Evolutionary conservation across 2,113 vertebrate genomes (phyloP), one percentile per base, ranked within the genome.

Genomic region (Nyctibius bracteatus): DNA sequence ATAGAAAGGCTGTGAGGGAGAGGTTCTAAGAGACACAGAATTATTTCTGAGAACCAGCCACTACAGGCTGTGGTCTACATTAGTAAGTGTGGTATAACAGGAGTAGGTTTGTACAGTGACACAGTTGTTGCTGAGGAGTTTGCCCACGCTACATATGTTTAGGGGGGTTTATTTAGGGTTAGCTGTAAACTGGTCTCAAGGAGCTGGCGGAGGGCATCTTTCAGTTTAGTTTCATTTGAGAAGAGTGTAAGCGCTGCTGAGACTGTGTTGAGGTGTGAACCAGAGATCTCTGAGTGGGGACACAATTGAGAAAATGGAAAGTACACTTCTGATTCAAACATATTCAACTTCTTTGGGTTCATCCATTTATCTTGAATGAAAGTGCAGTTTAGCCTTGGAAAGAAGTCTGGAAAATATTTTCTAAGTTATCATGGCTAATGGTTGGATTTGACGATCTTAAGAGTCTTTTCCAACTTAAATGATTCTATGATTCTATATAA

Each of bases 11-110:
- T 90, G 15, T 44, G 43, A 91, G 22, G 39, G 31, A 75, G 35
- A 88, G 19, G 12, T 71, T 82, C 23, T 25, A 37, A 71, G 41
- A 52, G 28, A 39, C 9, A 31, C n/a, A 19, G 3, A 49, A 54
- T 47, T 81, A 22, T 72, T 83, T 75, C 17, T 81, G 70, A 47
- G 52, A 63, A 17, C 47, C 37, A 41, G 9, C 9, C 21, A 6
- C 31, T 54, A 1, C 7, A 37, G 74, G 11, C 43, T 70, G 37
- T 47, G 30, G 23, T 61, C 14, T 35, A 1, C 0, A 0, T 62
- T 81, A 30, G 0, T 30, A 43, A 39, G 10, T 8, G 52, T 83
- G 47, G 12, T 66, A 18, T 57, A 78, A n/a, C 5, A 70, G 30
- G 63, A 68, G 5, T n/a, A 83, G 46, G 30, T 81, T 35, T n/a